These are phyloP conservation scores for Malacoraja senta DNA, from an alignment of 2,797 vertebrate genomes.

Conservation along the genomic window DNA sequence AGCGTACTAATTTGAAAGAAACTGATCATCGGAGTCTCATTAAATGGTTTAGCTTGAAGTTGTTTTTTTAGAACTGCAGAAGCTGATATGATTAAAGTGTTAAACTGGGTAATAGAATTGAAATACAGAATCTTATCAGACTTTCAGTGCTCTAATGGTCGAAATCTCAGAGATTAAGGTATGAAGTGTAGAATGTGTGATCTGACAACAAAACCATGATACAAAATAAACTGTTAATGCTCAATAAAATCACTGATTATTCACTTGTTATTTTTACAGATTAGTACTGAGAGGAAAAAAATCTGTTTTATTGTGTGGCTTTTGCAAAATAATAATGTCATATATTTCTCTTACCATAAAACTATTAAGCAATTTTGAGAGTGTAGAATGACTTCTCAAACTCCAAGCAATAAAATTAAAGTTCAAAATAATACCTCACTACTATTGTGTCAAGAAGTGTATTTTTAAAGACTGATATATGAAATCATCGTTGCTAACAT, in stretches of 20 bases:
- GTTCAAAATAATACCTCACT: neutral
- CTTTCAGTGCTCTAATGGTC: neutral
- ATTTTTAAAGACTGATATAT: slow-evolving; percentile 1
- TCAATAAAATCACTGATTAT: neutral
- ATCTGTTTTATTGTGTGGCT: neutral
- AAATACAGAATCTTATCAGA: neutral
- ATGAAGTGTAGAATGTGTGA: neutral
- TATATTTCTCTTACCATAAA: neutral
- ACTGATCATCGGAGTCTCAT: neutral
- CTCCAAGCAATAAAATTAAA: neutral
- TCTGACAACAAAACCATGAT: neutral
- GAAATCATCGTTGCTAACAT: neutral
- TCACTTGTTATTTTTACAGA: neutral
- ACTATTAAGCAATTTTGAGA: neutral
- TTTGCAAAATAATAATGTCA: neutral
- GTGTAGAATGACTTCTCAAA: neutral
- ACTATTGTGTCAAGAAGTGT: neutral
- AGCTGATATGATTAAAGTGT: neutral
- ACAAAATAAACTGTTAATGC: neutral
- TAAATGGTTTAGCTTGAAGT: neutral
- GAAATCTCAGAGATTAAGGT: neutral
- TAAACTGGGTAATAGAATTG: neutral
- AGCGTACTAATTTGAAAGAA: neutral
- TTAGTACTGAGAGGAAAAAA: neutral
- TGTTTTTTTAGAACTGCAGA: neutral